Evolutionary conservation across 1,140 invertebrate species (phyloP).

Genomic region (Hycleus phaleratus): DNA sequence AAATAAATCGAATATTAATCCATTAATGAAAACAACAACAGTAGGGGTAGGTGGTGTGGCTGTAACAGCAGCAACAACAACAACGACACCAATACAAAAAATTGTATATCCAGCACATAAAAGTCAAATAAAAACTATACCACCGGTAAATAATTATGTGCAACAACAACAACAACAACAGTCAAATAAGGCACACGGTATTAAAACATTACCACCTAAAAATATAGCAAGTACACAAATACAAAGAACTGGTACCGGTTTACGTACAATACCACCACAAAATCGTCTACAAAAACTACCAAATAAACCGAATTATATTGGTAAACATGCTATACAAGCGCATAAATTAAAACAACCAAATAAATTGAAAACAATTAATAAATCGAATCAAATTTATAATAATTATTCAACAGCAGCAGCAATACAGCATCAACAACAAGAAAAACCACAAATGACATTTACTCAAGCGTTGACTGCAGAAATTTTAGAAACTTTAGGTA

Average conservation of each 20-base stretch:
- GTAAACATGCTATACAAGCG: conserved; percentile 40
- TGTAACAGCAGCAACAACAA: conserved; percentile 7
- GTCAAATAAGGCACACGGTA: conserved; percentile 10
- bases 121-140: conserved; percentile 31
- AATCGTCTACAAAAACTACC: conserved; percentile 26
- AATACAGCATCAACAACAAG: conserved; percentile 3
- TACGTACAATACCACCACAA: conserved; percentile 37
- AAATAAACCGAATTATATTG: conserved; percentile 37
- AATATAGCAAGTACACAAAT: conserved; percentile 27
- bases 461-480: conserved; percentile 39
- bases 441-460: conserved; percentile 30
- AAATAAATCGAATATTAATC: not conserved
- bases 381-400: conserved; percentile 8
- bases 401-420: not conserved
- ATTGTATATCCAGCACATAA: conserved; percentile 30
- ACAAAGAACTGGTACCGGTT: conserved; percentile 31
- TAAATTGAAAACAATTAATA: conserved; percentile 4
- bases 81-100: conserved; percentile 13
- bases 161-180: conserved; percentile 9
- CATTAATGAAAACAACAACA: conserved; percentile 3
- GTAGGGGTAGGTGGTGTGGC: too few species aligned
- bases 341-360: conserved; percentile 32
- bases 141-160: conserved; percentile 24
- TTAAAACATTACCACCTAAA: conserved; percentile 34
- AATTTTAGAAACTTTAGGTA: conserved; percentile 36